Percentiles rank a stretch among this genome's conserved stretches.
These are phyloP conservation scores for Centropristis striata DNA, from an alignment of 2,113 vertebrate genomes.

Conservation along the genomic window DNA sequence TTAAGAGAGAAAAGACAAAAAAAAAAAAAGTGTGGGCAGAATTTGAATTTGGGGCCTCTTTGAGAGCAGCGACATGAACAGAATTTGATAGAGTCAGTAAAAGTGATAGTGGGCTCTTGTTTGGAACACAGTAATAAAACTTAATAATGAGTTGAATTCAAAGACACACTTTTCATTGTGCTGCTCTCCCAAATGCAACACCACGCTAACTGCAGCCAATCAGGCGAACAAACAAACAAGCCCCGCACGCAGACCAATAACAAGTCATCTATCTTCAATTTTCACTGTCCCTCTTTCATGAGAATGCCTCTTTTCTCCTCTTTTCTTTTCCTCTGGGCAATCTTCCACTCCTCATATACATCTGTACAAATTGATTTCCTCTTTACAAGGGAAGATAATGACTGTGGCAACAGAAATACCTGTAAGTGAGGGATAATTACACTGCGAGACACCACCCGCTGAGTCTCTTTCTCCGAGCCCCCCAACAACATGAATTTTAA, in stretches of 20 bases:
- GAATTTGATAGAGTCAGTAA: constrained; percentile 35
- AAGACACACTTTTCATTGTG: constrained; percentile 58
- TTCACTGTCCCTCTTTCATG: constrained; percentile 58
- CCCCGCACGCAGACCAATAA: constrained; percentile 58
- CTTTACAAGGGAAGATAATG: constrained; percentile 85
- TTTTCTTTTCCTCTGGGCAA: constrained; percentile 65
- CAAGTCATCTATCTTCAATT: constrained; percentile 68
- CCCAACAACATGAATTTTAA: constrained; percentile 83
- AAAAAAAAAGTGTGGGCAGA: background rate
- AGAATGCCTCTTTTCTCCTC: constrained; percentile 58
- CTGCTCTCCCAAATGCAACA: constrained; percentile 42
- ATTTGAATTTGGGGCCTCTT: constrained; percentile 19
- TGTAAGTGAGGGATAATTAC: constrained; percentile 88
- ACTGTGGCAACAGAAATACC: constrained; percentile 86
- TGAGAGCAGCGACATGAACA: constrained; percentile 13
- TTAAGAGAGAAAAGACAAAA: background rate
- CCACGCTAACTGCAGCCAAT: constrained; percentile 72
- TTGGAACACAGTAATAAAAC: constrained; percentile 68
- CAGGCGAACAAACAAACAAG: constrained; percentile 76
- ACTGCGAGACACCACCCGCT: constrained; percentile 77
- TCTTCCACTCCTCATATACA: constrained; percentile 82
- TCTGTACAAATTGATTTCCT: constrained; percentile 87
- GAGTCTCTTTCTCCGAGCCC: constrained; percentile 77
- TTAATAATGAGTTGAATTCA: constrained; percentile 73
- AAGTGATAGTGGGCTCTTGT: constrained; percentile 51